Conservation (phyloP, 2,113 vertebrate genomes). For the Platichthys flesus region DNA sequence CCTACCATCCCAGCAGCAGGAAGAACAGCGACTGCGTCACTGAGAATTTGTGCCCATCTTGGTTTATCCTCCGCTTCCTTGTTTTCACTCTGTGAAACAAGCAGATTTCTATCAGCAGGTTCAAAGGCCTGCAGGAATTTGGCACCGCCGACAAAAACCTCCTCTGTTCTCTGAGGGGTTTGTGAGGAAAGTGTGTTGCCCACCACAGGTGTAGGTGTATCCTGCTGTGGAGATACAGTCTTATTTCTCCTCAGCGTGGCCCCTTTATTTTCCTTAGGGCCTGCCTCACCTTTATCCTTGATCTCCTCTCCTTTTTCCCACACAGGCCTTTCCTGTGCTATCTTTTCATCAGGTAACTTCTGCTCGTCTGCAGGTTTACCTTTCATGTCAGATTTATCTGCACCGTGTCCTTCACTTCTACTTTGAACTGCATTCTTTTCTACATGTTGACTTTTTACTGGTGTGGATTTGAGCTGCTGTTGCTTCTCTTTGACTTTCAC, state of each 20-base stretch:
- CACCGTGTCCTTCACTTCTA: not conserved
- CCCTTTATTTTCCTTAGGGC: slow-evolving; percentile 2
- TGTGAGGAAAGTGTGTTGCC: no score
- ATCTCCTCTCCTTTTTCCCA: slow-evolving; percentile 9
- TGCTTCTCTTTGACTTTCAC: slow-evolving; percentile 41
- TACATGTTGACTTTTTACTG: slow-evolving; percentile 7
- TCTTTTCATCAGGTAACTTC: slow-evolving; percentile 3
- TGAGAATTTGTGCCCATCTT: slow-evolving; percentile 27
- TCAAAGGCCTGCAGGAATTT: slow-evolving; percentile 17
- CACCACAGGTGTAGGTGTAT: no score
- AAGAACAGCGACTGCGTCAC: slow-evolving; percentile 30
- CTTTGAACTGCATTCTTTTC: slow-evolving; percentile 2
- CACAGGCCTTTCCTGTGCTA: slow-evolving; percentile 7
- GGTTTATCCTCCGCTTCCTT: slow-evolving; percentile 31
- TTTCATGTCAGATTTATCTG: slow-evolving; percentile 11
- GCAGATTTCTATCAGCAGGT: slow-evolving; percentile 5
- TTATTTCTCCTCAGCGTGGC: not conserved
- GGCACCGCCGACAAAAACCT: no score
- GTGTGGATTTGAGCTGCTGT: not conserved
- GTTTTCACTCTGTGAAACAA: not conserved
- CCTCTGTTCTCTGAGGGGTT: no score
- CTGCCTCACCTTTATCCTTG: slow-evolving; percentile 11
- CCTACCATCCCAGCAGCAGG: slow-evolving; percentile 52
- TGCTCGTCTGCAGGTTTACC: slow-evolving; percentile 5
- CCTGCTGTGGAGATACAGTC: no score